These are phyloP conservation scores for Pasiphila rectangulata DNA, from an alignment of 2,888 invertebrate species.

Conservation along the genomic window DNA sequence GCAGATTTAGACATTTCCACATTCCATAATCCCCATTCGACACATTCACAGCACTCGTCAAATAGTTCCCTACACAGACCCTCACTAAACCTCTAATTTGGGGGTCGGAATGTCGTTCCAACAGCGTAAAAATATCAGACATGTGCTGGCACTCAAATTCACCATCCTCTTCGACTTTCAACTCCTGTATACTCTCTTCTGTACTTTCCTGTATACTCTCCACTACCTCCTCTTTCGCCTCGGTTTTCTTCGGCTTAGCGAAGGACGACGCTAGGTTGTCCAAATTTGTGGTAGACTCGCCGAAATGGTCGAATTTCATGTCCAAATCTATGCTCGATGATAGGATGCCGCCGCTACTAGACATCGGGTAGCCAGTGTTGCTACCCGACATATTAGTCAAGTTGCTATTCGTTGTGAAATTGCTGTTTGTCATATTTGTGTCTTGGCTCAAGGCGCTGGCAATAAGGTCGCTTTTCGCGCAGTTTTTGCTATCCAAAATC, in stretches of 20 bases:
- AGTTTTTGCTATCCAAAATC: conserved; percentile 62
- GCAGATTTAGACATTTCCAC: conserved; percentile 64
- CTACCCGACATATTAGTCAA: conserved; percentile 73
- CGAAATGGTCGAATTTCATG: conserved; percentile 84
- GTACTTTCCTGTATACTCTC: conserved; percentile 50
- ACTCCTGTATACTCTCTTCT: conserved; percentile 51
- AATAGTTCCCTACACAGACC: conserved; percentile 84
- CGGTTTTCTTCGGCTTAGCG: conserved; percentile 42
- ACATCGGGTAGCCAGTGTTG: conserved; percentile 71
- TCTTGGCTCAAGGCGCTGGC: conserved; percentile 62
- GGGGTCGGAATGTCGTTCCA: conserved; percentile 88
- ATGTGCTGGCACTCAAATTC: conserved; percentile 81
- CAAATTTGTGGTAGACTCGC: conserved; percentile 67
- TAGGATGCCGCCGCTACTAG: conserved; percentile 63
- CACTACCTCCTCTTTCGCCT: conserved; percentile 42
- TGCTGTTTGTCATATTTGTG: conserved; percentile 69
- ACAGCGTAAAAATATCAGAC: conserved; percentile 84
- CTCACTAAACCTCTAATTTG: conserved; percentile 88
- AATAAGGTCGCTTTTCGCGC: conserved; percentile 52
- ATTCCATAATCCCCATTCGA: conserved; percentile 78
- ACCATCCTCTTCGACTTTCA: conserved; percentile 46
- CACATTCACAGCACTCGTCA: conserved; percentile 81
- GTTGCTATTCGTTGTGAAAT: conserved; percentile 69
- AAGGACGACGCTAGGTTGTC: conserved; percentile 40
- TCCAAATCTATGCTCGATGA: conserved; percentile 76